A percentile compares a stretch with the other conserved stretches of the same genome.
Evolutionary conservation across 2,113 vertebrate genomes (phyloP).

Genomic region (Thoracochromis brauschi): DNA sequence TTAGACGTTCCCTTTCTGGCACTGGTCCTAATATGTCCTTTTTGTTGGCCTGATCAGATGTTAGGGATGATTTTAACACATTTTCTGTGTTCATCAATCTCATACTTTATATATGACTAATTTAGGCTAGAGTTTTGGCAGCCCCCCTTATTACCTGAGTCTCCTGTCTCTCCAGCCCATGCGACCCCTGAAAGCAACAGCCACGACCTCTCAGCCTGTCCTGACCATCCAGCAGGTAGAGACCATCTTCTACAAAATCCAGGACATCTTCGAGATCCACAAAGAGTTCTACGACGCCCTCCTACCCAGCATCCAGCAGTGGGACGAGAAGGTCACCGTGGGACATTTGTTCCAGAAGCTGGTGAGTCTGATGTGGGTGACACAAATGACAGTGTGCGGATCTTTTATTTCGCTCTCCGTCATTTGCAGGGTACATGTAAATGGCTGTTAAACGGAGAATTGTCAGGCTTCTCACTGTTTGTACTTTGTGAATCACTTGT

Average conservation of each 20-base stretch:
- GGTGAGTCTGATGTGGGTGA: constrained; percentile 69
- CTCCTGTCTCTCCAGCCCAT: constrained; percentile 76
- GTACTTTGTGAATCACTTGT: neutral
- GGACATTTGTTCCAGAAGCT: constrained; percentile 98
- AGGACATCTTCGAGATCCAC: constrained; percentile 96
- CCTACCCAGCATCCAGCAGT: constrained; percentile 89
- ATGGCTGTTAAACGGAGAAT: neutral
- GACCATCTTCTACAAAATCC: constrained; percentile 97
- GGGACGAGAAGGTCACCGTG: constrained; percentile 91
- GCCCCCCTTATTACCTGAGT: neutral
- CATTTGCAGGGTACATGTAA: neutral
- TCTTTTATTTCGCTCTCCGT: neutral
- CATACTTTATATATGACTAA: neutral
- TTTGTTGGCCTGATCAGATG: neutral
- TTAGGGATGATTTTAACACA: neutral
- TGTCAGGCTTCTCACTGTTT: neutral
- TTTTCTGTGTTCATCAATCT: neutral
- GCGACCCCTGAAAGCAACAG: constrained; percentile 92
- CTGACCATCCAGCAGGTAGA: constrained; percentile 93
- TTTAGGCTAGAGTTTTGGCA: neutral
- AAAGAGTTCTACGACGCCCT: constrained; percentile 94
- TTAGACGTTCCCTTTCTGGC: neutral
- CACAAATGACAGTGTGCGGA: neutral
- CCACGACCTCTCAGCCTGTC: constrained; percentile 93
- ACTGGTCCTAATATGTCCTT: neutral